Conservation (phyloP, 2,113 vertebrate genomes). For the Ctenodactylus gundi region DNA sequence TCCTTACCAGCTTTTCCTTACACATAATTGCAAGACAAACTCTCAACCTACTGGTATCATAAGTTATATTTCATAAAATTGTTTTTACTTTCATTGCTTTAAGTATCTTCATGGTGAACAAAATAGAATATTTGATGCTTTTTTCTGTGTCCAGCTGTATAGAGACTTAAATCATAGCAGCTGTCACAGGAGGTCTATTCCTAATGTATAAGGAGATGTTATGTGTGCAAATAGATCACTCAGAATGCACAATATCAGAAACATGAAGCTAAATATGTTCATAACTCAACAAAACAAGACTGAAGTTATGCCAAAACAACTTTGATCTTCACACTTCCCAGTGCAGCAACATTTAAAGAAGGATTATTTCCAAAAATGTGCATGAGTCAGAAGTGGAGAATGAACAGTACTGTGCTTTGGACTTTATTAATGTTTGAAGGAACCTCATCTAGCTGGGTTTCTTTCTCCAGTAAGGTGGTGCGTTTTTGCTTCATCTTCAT, state of each 20-base stretch:
- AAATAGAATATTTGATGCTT: constrained; percentile 18
- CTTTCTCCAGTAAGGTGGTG: not conserved
- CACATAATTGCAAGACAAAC: not conserved
- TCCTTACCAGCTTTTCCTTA: not conserved
- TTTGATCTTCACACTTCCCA: constrained; percentile 46
- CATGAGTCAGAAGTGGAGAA: constrained; percentile 61
- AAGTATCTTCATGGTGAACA: constrained; percentile 16
- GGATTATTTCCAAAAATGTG: constrained; percentile 61
- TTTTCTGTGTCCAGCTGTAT: not conserved
- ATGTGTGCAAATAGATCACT: constrained; percentile 45
- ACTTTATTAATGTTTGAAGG: constrained; percentile 47
- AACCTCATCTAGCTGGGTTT: not conserved
- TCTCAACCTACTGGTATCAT: not conserved
- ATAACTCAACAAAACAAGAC: constrained; percentile 68
- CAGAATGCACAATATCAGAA: constrained; percentile 66
- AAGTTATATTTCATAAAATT: not conserved
- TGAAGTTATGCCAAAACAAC: constrained; percentile 20
- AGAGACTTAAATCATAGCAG: constrained; percentile 61
- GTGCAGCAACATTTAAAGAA: constrained; percentile 55
- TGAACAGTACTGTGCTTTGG: constrained; percentile 58
- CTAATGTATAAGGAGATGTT: constrained; percentile 13
- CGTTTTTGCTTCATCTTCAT: not conserved
- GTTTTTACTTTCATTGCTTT: constrained; percentile 27
- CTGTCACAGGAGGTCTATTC: constrained; percentile 27
- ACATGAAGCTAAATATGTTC: constrained; percentile 73